Conservation (phyloP, 2,797 vertebrate species). For the Smutsia gigantea region DNA sequence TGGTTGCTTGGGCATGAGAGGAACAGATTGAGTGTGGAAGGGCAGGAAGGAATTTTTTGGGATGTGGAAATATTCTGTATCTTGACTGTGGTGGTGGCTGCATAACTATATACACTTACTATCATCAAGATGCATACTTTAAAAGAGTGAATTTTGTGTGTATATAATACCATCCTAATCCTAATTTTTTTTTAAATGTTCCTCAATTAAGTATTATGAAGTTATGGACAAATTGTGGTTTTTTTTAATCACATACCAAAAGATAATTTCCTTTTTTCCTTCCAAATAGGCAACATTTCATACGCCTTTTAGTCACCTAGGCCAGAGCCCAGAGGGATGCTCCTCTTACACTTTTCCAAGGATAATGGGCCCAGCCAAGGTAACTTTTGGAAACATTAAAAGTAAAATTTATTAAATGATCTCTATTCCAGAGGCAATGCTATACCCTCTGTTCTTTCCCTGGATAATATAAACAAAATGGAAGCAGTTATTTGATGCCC, state of each 20-base stretch:
- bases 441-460: not conserved
- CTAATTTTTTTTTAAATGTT: not conserved
- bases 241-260: not conserved
- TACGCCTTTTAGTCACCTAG: slow-evolving; percentile 93
- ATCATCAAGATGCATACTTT: not conserved
- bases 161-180: not conserved
- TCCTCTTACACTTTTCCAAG: slow-evolving; percentile 96
- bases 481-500: not conserved
- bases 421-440: not conserved
- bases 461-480: not conserved
- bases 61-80: not conserved
- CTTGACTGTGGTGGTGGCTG: not conserved
- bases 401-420: not conserved
- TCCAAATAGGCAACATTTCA: slow-evolving; percentile 93
- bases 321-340: slow-evolving; percentile 94
- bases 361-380: slow-evolving; percentile 94
- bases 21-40: not conserved
- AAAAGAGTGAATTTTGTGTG: not conserved
- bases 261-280: not conserved
- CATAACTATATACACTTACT: not conserved
- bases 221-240: not conserved
- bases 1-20: not conserved
- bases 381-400: slow-evolving; percentile 71
- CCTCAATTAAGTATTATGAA: not conserved
- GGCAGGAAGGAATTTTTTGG: not conserved